Conservation (phyloP, 2,113 vertebrate genomes). For the Casuarius casuarius region DNA sequence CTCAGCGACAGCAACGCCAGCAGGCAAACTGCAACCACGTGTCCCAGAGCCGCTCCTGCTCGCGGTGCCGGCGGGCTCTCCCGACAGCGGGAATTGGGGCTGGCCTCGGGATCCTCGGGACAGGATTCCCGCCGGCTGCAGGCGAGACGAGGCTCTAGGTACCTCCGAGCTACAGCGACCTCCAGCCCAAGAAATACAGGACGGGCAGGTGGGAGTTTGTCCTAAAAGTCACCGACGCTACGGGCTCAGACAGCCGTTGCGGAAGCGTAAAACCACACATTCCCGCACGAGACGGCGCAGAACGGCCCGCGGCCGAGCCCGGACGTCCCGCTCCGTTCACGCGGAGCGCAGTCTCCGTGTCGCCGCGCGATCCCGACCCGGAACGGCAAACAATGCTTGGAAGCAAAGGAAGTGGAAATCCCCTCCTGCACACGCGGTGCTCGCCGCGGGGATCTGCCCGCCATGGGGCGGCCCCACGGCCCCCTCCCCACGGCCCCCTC, state of each 20-base stretch:
- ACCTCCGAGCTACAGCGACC: neutral
- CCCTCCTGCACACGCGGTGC: neutral
- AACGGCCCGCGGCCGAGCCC: neutral
- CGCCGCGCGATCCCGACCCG: fast-evolving
- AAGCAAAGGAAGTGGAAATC: neutral
- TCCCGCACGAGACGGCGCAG: neutral
- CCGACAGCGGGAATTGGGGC: fast-evolving
- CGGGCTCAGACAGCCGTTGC: fast-evolving
- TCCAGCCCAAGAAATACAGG: fast-evolving
- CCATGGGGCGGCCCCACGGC: too few species aligned
- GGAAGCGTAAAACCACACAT: neutral
- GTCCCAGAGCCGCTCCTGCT: fast-evolving
- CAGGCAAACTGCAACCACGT: fast-evolving
- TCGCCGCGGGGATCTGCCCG: neutral
- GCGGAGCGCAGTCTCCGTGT: fast-evolving
- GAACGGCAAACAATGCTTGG: fast-evolving
- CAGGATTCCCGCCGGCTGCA: neutral
- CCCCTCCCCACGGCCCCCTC: neutral
- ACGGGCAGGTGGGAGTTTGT: fast-evolving
- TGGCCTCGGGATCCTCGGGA: neutral
- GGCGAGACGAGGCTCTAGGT: neutral
- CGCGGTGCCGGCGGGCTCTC: fast-evolving
- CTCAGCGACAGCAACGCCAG: neutral
- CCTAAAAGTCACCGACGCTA: fast-evolving
- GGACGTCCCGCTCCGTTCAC: fast-evolving